Conservation (phyloP, 2,113 vertebrate species). For the Casuarius casuarius region DNA sequence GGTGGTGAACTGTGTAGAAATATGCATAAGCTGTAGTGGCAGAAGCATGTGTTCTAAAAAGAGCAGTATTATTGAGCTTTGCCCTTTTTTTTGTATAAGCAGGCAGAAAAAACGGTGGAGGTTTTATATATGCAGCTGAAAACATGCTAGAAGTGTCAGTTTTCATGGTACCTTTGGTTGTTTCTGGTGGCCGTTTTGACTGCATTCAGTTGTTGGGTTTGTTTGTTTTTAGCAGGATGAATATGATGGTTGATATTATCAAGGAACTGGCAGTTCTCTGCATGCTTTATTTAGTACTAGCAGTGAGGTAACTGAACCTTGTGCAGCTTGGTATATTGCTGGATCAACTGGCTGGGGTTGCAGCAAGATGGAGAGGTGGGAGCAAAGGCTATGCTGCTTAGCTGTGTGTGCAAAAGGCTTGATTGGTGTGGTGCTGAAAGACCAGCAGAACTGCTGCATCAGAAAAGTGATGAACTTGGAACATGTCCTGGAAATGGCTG, state of each 20-base stretch:
- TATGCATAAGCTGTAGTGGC: rapidly evolving
- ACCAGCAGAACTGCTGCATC: rapidly evolving
- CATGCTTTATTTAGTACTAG: rapidly evolving
- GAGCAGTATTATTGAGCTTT: background rate
- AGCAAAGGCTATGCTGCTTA: background rate
- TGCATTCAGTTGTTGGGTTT: rapidly evolving
- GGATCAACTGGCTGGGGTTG: too few species aligned
- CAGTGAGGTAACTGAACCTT: background rate
- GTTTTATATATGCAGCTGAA: rapidly evolving
- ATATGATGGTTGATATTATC: rapidly evolving
- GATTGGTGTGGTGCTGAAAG: background rate
- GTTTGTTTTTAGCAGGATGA: background rate
- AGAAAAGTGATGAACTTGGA: background rate
- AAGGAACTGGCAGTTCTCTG: background rate
- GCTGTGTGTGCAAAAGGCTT: rapidly evolving
- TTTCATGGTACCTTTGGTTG: too few species aligned
- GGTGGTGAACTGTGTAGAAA: rapidly evolving
- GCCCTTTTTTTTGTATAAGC: background rate
- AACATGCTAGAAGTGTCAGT: rapidly evolving
- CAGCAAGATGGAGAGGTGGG: background rate
- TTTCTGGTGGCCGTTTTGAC: rapidly evolving
- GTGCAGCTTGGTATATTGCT: rapidly evolving
- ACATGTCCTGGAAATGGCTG: rapidly evolving
- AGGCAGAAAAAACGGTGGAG: background rate
- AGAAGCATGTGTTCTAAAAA: rapidly evolving